Base-by-base conservation (phyloP, 1,140 invertebrate genomes). In the Stegodyphus mimosarum region DNA sequence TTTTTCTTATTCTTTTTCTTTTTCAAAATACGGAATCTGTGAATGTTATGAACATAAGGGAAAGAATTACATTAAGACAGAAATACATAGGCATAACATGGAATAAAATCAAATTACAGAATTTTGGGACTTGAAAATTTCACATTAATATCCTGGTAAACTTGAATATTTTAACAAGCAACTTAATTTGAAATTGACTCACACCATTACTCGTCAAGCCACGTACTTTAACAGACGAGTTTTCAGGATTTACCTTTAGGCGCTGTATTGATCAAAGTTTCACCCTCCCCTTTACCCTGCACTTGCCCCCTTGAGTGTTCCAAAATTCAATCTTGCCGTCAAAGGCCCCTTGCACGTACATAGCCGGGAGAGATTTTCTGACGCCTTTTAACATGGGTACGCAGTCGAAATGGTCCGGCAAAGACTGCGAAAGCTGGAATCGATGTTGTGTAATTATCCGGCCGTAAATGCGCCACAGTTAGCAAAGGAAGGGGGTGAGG, bases 261-360 rank as follows among this genome's bases (percentile, higher is more conserved):
- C 78, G 18, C 18, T 71, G 66, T 72, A 81, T 81, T 81, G 78
- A 81, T 81, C 52, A 55, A 69, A 81, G 78, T 81, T 81, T 71
- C 69, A 71, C 78, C 15, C 55, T 60, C 55, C 55, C 9, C 55
- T n/a, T 18, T 17, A 11, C 53, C 33, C 6, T 11, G 69, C 13
- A 49, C n/a, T n/a, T 48, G 50, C n/a, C 69, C n/a, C 69, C n/a
- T 48, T 49, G 18, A 49, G 13, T 55, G 78, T 48, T 49, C 33
- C 53, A 72, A 81, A 81, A 81, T 81, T 81, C 78, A 81, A 81
- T 81, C 67, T 81, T 18, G 18, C 50, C 78, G 78, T 81, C 78
- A 81, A 71, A 81, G 70, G 78, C 50, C 51, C 69, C 70, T 15
- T 9, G 15, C 51, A 6, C 71, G 33, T 15, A 69, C 67, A 81